These are phyloP conservation scores for Aphaenogaster floridana DNA, from an alignment of 1,140 invertebrate species.

Conservation along the genomic window DNA sequence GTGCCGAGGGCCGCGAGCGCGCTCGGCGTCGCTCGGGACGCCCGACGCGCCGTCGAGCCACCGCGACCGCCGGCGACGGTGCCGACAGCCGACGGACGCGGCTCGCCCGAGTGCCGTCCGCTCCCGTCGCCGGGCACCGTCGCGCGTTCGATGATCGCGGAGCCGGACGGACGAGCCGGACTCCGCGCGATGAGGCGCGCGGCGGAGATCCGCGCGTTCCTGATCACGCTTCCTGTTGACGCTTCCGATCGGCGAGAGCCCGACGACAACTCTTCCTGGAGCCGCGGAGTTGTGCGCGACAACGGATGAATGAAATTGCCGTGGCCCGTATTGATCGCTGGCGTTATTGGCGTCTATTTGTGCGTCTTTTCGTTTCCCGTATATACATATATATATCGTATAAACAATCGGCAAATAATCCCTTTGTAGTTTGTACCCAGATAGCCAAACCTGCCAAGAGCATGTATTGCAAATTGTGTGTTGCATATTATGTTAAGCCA, in stretches of 20 bases:
- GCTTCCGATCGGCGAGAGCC: background rate
- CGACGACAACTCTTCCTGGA: background rate
- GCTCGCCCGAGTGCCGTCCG: background rate
- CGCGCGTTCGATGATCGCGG: background rate
- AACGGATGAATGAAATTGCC: slow-evolving; percentile 14
- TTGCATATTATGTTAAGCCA: no score
- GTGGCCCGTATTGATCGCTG: slow-evolving; percentile 6
- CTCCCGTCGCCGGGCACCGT: background rate
- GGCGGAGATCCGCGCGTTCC: background rate
- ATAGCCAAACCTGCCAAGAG: no score
- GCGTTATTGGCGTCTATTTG: background rate
- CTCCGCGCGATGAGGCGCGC: background rate
- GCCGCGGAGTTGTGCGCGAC: background rate
- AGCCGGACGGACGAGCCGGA: background rate
- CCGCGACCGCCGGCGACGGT: background rate
- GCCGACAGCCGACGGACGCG: background rate
- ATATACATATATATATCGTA: background rate
- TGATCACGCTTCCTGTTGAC: background rate
- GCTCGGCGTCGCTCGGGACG: slow-evolving; percentile 30
- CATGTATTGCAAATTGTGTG: no score
- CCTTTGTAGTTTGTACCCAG: background rate
- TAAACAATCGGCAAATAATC: background rate
- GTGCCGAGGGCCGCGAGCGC: background rate
- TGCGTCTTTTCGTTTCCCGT: background rate
- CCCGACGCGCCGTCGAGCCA: background rate